Evolutionary conservation across 2,888 invertebrate genomes (phyloP).

Genomic region (Aleiodes alternator): DNA sequence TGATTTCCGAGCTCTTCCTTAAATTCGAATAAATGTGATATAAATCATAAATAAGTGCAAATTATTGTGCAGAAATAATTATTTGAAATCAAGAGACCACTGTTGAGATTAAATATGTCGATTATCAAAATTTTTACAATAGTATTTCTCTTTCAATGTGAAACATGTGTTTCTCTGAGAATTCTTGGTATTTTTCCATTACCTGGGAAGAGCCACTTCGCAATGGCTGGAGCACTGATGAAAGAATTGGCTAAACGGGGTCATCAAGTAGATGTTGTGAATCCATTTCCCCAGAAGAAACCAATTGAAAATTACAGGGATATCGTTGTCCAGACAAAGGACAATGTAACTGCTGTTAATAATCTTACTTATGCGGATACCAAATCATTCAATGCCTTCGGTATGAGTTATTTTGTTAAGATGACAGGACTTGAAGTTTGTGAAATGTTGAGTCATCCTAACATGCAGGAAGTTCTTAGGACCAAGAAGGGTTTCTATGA

Average conservation of each 20-base stretch:
- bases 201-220: conserved; percentile 75
- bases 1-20: too few species aligned
- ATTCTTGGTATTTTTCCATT: conserved; percentile 73
- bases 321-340: conserved; percentile 48
- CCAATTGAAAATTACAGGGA: conserved; percentile 49
- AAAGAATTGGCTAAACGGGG: conserved; percentile 73
- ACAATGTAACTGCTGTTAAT: conserved; percentile 53
- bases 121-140: not conserved
- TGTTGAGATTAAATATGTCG: not conserved
- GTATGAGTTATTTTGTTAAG: conserved; percentile 24
- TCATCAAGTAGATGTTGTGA: conserved; percentile 72
- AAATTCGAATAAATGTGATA: too few species aligned
- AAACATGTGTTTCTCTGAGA: conserved; percentile 66
- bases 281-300: conserved; percentile 52
- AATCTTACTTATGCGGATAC: conserved; percentile 59
- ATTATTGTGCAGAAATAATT: too few species aligned
- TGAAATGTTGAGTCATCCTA: conserved; percentile 46
- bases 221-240: conserved; percentile 73
- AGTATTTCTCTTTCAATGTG: conserved; percentile 14
- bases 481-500: conserved; percentile 63
- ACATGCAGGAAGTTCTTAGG: conserved; percentile 57
- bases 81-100: too few species aligned
- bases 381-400: conserved; percentile 31
- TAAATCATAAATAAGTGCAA: too few species aligned
- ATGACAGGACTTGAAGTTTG: conserved; percentile 52